These are phyloP conservation scores for Callopanchax toddi DNA, from an alignment of 2,113 vertebrate species.

Conservation along the genomic window DNA sequence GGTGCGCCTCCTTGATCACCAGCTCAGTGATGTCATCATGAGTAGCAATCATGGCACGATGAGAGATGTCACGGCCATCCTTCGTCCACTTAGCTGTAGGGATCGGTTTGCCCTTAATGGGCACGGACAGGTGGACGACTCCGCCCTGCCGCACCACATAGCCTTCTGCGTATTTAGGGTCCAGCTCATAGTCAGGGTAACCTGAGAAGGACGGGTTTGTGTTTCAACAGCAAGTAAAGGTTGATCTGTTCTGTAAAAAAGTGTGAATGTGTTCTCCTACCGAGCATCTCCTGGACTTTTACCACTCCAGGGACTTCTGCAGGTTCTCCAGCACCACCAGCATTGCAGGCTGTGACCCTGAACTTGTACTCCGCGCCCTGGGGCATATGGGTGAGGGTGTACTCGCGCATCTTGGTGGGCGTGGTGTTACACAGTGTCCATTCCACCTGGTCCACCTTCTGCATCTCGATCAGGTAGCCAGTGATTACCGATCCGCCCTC, in stretches of 20 bases:
- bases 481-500: constrained; percentile 93
- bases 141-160: constrained; percentile 95
- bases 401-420: constrained; percentile 96
- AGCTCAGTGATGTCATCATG: constrained; percentile 95
- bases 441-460: constrained; percentile 97
- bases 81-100: constrained; percentile 98
- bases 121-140: constrained; percentile 91
- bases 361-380: constrained; percentile 98
- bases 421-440: constrained; percentile 99
- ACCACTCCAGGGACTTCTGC: constrained; percentile 94
- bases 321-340: constrained; percentile 94
- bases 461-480: constrained; percentile 98
- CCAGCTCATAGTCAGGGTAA: constrained; percentile 95
- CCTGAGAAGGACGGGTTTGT: constrained; percentile 71
- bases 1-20: constrained; percentile 95
- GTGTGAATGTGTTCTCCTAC: constrained; percentile 80
- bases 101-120: constrained; percentile 96
- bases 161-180: constrained; percentile 91
- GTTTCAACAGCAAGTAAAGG: too few species aligned
- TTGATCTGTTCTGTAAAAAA: not conserved
- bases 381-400: constrained; percentile 96
- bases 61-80: constrained; percentile 94
- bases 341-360: constrained; percentile 93
- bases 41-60: constrained; percentile 95
- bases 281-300: constrained; percentile 98